phyloP scores from a whole-genome alignment of 2,888 invertebrate genomes.

The Cryptocephalus primarius region DNA sequence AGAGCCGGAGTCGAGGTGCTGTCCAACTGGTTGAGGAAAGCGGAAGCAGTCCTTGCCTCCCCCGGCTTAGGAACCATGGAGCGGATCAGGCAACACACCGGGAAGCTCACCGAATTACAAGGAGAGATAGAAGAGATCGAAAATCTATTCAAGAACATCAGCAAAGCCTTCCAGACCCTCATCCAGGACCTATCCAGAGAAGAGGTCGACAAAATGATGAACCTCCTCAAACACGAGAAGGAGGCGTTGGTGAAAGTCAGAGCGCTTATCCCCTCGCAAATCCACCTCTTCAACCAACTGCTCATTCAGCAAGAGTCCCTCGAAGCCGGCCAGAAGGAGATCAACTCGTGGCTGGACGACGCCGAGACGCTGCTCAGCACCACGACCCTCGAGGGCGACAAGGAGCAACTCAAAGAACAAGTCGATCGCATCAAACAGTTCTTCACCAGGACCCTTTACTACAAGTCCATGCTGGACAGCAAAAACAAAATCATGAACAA shows the following conservation, averaged over 20 bases:
- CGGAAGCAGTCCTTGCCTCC: constrained; percentile 58
- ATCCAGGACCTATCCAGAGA: constrained; percentile 84
- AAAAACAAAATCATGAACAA: constrained; percentile 89
- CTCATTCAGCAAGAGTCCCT: constrained; percentile 82
- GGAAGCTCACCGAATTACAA: constrained; percentile 65
- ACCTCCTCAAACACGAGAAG: constrained; percentile 75
- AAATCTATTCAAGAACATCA: constrained; percentile 79
- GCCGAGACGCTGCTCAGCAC: constrained; percentile 64
- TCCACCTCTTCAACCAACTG: constrained; percentile 73
- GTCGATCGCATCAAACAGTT: constrained; percentile 75
- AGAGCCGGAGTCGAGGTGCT: constrained; percentile 61
- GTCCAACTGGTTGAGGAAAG: constrained; percentile 68
- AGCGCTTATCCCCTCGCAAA: constrained; percentile 69
- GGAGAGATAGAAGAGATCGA: constrained; percentile 78
- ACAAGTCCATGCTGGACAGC: constrained; percentile 88
- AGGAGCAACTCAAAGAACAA: constrained; percentile 62
- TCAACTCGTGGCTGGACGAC: constrained; percentile 74
- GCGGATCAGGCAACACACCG: constrained; percentile 71
- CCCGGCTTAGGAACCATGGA: constrained; percentile 64
- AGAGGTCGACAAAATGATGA: constrained; percentile 85
- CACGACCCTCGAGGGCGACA: constrained; percentile 48
- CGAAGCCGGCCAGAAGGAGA: constrained; percentile 77
- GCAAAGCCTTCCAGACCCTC: constrained; percentile 82
- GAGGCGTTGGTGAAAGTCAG: constrained; percentile 77
- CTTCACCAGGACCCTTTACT: constrained; percentile 81